Percentiles rank a stretch among this genome's conserved stretches.
phyloP scores from a whole-genome alignment of 2,888 invertebrate genomes.

The Megalurothrips usitatus region DNA sequence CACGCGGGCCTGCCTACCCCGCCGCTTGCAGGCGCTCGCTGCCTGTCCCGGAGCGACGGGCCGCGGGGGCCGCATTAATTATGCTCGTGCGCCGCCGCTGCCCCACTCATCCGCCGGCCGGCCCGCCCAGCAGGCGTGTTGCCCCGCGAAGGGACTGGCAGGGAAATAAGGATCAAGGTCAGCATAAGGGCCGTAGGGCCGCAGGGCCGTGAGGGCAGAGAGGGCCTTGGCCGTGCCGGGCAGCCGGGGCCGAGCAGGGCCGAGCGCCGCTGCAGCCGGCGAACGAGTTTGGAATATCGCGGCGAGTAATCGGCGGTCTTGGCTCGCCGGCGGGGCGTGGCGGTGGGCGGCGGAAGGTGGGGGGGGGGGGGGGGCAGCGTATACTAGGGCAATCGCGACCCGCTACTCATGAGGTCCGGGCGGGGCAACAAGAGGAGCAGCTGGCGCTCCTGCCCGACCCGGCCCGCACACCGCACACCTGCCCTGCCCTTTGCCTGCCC shows the following conservation, averaged over 20 bases:
- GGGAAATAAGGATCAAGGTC: background rate
- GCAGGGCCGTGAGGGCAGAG: background rate
- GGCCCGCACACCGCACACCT: background rate
- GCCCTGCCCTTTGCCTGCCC: too few relatives aligned
- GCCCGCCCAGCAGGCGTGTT: too few relatives aligned
- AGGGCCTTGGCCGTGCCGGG: background rate
- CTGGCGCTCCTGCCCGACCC: background rate
- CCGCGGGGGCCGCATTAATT: too few relatives aligned
- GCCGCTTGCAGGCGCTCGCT: too few relatives aligned
- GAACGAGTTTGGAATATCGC: conserved; percentile 23
- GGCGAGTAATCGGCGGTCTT: background rate
- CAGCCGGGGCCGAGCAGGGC: background rate
- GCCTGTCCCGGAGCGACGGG: too few relatives aligned
- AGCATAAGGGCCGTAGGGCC: background rate
- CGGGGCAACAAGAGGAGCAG: background rate
- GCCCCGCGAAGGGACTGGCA: too few relatives aligned
- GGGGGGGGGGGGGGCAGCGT: background rate
- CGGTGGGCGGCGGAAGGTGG: background rate
- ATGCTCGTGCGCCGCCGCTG: too few relatives aligned
- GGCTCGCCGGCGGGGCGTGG: background rate
- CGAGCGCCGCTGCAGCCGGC: background rate
- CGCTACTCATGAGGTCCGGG: background rate
- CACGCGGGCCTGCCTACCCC: too few relatives aligned
- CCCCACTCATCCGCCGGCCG: too few relatives aligned
- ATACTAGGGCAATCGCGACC: background rate